Conservation (phyloP, 1,140 invertebrate species). For the Cydia amplana region DNA sequence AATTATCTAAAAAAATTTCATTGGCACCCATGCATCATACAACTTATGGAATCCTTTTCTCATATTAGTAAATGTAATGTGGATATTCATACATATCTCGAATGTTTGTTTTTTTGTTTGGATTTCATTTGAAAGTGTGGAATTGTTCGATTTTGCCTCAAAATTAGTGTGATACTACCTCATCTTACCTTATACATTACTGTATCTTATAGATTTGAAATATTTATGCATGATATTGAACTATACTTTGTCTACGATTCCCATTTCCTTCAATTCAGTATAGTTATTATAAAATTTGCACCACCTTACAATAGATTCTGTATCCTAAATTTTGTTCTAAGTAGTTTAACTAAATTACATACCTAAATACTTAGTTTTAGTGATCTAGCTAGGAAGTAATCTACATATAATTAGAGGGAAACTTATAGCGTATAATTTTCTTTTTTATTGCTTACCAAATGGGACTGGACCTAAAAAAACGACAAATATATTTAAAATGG, state of each 20-base stretch:
- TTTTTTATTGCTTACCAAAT: slow-evolving; percentile 76
- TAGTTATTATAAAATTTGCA: slow-evolving; percentile 6
- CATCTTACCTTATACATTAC: not conserved
- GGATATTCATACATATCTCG: slow-evolving; percentile 12
- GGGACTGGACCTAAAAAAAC: slow-evolving; percentile 64
- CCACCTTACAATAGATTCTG: slow-evolving; percentile 7
- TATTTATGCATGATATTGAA: slow-evolving; percentile 21
- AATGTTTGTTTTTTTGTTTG: not conserved
- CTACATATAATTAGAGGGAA: slow-evolving; percentile 39
- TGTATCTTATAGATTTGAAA: slow-evolving; percentile 12
- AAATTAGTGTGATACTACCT: not conserved
- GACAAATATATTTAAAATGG: slow-evolving; percentile 47
- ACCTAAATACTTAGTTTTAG: slow-evolving; percentile 36
- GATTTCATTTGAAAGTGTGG: slow-evolving; percentile 11
- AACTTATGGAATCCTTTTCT: not conserved
- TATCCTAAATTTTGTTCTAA: not conserved
- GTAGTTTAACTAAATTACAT: slow-evolving; percentile 13
- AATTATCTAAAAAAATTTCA: too few relatives aligned
- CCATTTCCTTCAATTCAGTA: slow-evolving; percentile 1
- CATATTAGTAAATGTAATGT: not conserved
- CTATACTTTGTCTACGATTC: slow-evolving; percentile 8
- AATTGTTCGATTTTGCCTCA: not conserved
- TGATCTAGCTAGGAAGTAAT: slow-evolving; percentile 42
- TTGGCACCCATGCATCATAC: too few relatives aligned
- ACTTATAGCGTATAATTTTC: slow-evolving; percentile 73